These are phyloP conservation scores for Trachelus troglodyta DNA, from an alignment of 2,888 invertebrate genomes.

Conservation along the genomic window DNA sequence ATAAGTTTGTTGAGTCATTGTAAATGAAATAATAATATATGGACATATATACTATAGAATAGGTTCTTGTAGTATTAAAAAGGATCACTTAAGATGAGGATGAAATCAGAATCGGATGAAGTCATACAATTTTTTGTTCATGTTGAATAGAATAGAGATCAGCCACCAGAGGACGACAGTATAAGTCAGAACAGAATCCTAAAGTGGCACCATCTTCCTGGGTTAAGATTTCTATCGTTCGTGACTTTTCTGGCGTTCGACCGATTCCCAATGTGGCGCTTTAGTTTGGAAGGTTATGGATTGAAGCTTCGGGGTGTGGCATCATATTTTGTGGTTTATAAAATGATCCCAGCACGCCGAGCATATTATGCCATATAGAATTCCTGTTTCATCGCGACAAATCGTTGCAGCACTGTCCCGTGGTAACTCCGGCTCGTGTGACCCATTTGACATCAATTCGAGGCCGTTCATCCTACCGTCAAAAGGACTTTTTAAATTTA, in stretches of 20 bases:
- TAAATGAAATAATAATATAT: background rate
- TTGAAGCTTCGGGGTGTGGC: constrained; percentile 64
- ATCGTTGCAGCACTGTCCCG: background rate
- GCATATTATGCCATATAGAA: constrained; percentile 16
- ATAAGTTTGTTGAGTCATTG: background rate
- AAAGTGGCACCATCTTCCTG: background rate
- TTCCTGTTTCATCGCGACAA: constrained; percentile 9
- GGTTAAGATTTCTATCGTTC: background rate
- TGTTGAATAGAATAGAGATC: background rate
- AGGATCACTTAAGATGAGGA: background rate
- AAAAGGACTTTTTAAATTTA: background rate
- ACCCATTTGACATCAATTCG: background rate
- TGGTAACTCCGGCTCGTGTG: background rate
- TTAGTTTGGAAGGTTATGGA: constrained; percentile 61
- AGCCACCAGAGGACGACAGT: background rate
- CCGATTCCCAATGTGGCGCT: constrained; percentile 52
- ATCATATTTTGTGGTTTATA: constrained; percentile 48
- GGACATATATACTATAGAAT: background rate
- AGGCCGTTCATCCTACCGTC: background rate
- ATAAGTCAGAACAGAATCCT: background rate
- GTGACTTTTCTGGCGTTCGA: constrained; percentile 18
- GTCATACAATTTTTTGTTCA: background rate
- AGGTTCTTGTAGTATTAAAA: background rate
- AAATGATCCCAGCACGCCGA: constrained; percentile 11
- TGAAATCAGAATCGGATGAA: background rate